phyloP scores from a whole-genome alignment of 2,113 vertebrate species.

The Pipa parva region DNA sequence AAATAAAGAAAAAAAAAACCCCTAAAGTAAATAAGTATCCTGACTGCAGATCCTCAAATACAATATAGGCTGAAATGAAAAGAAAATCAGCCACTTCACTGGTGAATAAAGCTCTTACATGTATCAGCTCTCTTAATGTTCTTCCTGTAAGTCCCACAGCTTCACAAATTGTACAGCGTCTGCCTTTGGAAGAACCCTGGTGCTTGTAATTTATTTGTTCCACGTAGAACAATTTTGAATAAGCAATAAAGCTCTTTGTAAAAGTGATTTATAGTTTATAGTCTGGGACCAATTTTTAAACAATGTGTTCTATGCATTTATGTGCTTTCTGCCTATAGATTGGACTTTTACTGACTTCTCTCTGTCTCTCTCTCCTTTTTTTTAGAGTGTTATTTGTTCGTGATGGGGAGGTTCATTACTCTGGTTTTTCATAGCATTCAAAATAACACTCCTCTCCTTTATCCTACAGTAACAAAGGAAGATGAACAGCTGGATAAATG shows the following conservation, averaged over 20 bases:
- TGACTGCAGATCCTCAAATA: constrained; percentile 8
- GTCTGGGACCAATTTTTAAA: constrained; percentile 24
- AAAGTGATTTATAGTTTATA: constrained; percentile 37
- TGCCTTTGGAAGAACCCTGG: constrained; percentile 34
- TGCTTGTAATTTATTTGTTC: constrained; percentile 40
- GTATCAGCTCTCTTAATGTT: constrained; percentile 26
- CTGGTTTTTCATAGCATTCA: constrained; percentile 2
- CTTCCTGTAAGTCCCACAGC: constrained; percentile 13
- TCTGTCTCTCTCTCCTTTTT: background rate
- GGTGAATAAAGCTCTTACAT: constrained; percentile 5
- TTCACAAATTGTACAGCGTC: constrained; percentile 30
- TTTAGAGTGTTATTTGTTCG: background rate
- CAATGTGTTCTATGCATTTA: constrained; percentile 30
- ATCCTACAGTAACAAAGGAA: background rate
- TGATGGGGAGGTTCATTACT: constrained; percentile 22
- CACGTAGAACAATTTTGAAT: constrained; percentile 33
- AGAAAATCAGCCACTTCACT: constrained; percentile 7
- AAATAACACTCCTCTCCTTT: constrained; percentile 16
- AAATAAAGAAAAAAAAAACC: no score
- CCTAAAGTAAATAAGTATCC: constrained; percentile 29
- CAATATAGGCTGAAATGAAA: constrained; percentile 9
- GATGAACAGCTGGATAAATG: background rate
- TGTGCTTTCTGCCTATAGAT: background rate
- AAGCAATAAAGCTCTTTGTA: constrained; percentile 35
- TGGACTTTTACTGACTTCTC: constrained; percentile 4